Conservation (phyloP, 2,797 vertebrate species). For the Eulemur rubriventer region DNA sequence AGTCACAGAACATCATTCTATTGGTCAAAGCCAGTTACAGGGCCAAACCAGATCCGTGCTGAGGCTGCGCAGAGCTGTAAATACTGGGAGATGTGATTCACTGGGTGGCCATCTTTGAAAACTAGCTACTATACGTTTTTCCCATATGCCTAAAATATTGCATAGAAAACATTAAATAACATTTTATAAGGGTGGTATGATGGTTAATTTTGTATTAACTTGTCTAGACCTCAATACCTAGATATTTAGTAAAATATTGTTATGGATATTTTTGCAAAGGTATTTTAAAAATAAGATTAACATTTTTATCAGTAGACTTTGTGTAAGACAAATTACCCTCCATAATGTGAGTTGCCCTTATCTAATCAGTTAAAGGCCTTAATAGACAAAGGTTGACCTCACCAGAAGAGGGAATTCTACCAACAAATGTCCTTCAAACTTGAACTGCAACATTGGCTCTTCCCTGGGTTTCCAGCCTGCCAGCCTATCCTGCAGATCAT, state of each 20-base stretch:
- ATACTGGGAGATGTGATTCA: background rate
- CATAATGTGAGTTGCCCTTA: background rate
- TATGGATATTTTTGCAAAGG: background rate
- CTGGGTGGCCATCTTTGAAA: background rate
- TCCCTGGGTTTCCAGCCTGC: background rate
- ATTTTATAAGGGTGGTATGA: background rate
- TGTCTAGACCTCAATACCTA: background rate
- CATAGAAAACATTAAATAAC: background rate
- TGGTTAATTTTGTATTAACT: background rate
- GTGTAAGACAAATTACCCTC: background rate
- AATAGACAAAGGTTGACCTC: background rate
- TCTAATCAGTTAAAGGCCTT: background rate
- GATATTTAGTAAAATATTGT: background rate
- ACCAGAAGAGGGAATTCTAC: background rate
- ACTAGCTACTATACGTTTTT: background rate
- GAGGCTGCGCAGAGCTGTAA: background rate
- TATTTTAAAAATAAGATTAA: background rate
- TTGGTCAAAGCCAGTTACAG: background rate
- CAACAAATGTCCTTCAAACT: background rate
- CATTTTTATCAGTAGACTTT: background rate
- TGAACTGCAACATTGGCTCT: background rate
- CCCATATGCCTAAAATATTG: background rate
- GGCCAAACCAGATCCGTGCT: background rate
- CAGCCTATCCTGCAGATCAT: background rate
- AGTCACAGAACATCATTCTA: background rate